A percentile compares a stretch with the other conserved stretches of the same genome.
Evolutionary conservation across 2,888 invertebrate genomes (phyloP).

Genomic region (Rhagonycha lutea): DNA sequence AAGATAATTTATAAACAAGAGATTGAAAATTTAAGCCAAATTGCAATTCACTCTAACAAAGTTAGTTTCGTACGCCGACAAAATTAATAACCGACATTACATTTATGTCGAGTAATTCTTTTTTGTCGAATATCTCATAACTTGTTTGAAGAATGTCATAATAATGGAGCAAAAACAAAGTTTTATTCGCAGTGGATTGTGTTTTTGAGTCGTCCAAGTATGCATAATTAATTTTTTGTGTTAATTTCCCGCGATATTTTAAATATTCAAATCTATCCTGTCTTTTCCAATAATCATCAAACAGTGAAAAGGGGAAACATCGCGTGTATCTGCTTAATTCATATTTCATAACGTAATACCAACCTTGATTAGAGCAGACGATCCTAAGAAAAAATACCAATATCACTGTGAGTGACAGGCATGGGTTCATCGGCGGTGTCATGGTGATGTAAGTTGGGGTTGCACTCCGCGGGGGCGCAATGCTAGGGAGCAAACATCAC

Average conservation of each 20-base stretch:
- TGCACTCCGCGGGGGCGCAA: slow-evolving; percentile 37
- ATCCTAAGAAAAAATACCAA: slow-evolving; percentile 44
- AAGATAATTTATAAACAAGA: not conserved
- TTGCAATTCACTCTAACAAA: not conserved
- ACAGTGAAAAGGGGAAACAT: not conserved
- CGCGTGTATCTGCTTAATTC: slow-evolving; percentile 26
- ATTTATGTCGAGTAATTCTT: slow-evolving; percentile 40
- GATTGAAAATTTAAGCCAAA: not conserved
- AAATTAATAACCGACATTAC: slow-evolving; percentile 43
- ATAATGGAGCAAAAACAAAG: slow-evolving; percentile 16
- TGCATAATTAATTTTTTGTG: not conserved
- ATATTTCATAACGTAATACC: slow-evolving; percentile 41
- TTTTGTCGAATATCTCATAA: slow-evolving; percentile 15
- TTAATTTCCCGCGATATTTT: slow-evolving; percentile 14
- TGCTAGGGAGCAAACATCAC: slow-evolving; percentile 42
- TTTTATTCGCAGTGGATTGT: slow-evolving; percentile 14
- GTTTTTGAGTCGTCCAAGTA: not conserved
- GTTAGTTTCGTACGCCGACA: slow-evolving; percentile 25
- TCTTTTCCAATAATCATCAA: not conserved
- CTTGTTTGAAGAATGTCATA: slow-evolving; percentile 20
- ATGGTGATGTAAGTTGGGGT: slow-evolving; percentile 41
- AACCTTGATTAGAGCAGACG: slow-evolving; percentile 45
- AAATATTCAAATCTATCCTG: slow-evolving; percentile 3
- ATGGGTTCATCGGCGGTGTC: slow-evolving; percentile 40
- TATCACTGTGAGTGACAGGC: slow-evolving; percentile 44